A percentile compares a stretch with the other conserved stretches of the same genome.
Evolutionary conservation across 1,140 invertebrate species (phyloP).

Genomic region (Semibalanus balanoides): DNA sequence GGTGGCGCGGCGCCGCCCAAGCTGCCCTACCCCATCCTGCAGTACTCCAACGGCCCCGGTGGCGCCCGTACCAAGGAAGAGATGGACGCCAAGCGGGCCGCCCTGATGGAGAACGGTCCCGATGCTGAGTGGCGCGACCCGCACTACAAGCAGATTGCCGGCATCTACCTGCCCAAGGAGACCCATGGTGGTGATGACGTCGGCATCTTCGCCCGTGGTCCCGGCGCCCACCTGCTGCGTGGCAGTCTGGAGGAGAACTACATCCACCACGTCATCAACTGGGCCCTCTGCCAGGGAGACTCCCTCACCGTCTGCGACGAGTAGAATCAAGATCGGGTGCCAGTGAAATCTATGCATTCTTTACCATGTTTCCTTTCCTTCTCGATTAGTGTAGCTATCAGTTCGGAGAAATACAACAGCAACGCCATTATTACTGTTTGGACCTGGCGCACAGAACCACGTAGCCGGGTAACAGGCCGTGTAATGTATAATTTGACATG

Average conservation of each 20-base stretch:
- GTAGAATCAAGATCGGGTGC: too few relatives aligned
- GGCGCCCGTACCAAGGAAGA: slow-evolving; percentile 24
- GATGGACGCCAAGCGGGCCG: slow-evolving; percentile 24
- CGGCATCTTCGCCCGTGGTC: slow-evolving; percentile 50
- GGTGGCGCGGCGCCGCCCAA: slow-evolving; percentile 17
- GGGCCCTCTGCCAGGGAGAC: slow-evolving; percentile 2
- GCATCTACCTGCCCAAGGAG: slow-evolving; percentile 29
- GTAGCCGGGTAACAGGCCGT: too few relatives aligned
- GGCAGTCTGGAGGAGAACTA: background rate
- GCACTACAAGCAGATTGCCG: slow-evolving; percentile 16
- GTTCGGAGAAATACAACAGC: too few relatives aligned
- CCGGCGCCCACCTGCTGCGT: background rate
- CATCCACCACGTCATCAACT: background rate
- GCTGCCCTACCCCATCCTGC: slow-evolving; percentile 60
- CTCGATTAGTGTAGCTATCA: too few relatives aligned
- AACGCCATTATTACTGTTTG: too few relatives aligned
- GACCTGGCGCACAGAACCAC: too few relatives aligned
- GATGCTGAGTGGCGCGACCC: slow-evolving; percentile 7
- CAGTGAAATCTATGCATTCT: too few relatives aligned
- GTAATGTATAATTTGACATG: too few relatives aligned
- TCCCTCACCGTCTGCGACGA: background rate
- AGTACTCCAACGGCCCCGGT: slow-evolving; percentile 60
- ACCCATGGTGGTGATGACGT: slow-evolving; percentile 85
- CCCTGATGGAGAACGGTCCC: slow-evolving; percentile 2
- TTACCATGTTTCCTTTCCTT: too few relatives aligned